Conservation (phyloP, 2,888 invertebrate genomes). For the Aspidiotus rigidus region DNA sequence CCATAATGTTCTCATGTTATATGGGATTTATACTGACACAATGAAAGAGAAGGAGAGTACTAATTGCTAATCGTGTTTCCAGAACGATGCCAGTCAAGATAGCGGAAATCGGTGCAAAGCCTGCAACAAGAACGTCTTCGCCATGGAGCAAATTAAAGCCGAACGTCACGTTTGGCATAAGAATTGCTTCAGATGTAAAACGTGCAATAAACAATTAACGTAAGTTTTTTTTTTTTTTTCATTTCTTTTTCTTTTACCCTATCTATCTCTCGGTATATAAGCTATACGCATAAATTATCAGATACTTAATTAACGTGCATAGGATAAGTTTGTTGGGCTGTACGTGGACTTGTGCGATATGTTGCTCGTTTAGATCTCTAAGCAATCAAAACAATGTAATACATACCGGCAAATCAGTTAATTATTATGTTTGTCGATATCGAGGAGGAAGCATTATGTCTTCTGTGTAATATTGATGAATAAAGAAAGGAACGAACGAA, state of each 20-base stretch:
- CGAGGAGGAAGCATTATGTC: too few relatives aligned
- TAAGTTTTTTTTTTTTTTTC: constrained; percentile 46
- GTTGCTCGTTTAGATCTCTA: not conserved
- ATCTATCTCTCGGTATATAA: not conserved
- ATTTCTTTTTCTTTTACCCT: not conserved
- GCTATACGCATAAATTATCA: not conserved
- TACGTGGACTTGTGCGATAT: not conserved
- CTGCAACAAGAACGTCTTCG: constrained; percentile 83
- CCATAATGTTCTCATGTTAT: too few relatives aligned
- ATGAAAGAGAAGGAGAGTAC: not conserved
- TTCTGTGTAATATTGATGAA: too few relatives aligned
- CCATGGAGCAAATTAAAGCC: constrained; percentile 92
- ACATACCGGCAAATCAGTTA: too few relatives aligned
- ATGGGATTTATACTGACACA: not conserved
- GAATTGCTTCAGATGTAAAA: constrained; percentile 86
- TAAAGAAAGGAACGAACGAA: too few relatives aligned
- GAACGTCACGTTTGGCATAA: constrained; percentile 86
- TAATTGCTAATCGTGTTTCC: constrained; percentile 9
- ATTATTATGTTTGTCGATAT: too few relatives aligned
- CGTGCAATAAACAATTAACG: constrained; percentile 88
- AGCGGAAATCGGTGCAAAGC: constrained; percentile 54
- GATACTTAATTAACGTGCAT: too few relatives aligned
- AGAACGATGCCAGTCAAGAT: constrained; percentile 33
- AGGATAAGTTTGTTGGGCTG: not conserved
- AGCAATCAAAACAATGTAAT: not conserved